Evolutionary conservation across 2,113 vertebrate species (phyloP), one percentile per base, ranked within the genome.

Genomic region (Ia io): DNA sequence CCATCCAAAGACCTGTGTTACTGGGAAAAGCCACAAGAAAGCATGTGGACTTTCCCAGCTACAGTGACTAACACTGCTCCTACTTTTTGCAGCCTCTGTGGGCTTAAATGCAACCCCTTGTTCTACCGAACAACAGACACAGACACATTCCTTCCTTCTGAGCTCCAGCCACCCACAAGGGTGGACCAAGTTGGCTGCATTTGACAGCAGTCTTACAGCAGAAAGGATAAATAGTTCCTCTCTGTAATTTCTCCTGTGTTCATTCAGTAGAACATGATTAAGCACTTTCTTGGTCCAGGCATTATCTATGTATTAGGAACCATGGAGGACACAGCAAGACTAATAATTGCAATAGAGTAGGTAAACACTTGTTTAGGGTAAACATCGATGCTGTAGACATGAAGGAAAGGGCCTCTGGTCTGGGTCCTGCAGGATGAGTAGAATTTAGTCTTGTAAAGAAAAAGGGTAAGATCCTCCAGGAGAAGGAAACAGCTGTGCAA

Each of bases 41-140:
- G 73, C 9, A 1, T 79, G 76, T 25, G 93, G 91, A 94, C 77
- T 96, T 97, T 97, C 91, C 97, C 95, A 88, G 35, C 30, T 37
- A 32, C 35, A 63, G 18, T 97, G 91, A 97, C 85, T 92, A 92
- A 97, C 18, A 59, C 73, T 92, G 53, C 17, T 77, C 37, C 16
- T 89, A 11, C n/a, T 25, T 71, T 74, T 7, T 42, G 76, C 22
- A 74, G 28, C 12, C 10, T 90, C 76, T 85, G 32, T 40, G 23
- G 35, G 13, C 11, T 83, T 95, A 51, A 86, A 44, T 93, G 76
- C 11, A 40, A 22, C n/a, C 44, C 70, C 65, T 90, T 92, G 65
- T 94, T 84, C 59, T 63, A 51, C 42, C 49, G 51, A 83, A 90
- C 88, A 83, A 47, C 47, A 77, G 44, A 51, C 23, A 69, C 77